These are phyloP conservation scores for Amiota minor DNA, from an alignment of 2,888 invertebrate species.

Conservation along the genomic window DNA sequence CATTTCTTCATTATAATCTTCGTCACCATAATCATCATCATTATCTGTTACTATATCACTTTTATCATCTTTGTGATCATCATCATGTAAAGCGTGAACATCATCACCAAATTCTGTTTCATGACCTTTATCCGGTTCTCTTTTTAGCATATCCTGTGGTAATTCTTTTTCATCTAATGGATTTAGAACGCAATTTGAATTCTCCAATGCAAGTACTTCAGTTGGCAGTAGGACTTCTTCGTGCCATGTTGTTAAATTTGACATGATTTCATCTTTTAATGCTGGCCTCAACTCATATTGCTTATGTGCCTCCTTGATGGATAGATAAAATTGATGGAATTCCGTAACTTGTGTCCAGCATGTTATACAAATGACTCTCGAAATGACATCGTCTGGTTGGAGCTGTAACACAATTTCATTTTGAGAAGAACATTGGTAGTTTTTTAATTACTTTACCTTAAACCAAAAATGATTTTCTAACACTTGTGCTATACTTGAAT, in stretches of 20 bases:
- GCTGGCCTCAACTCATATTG: conserved; percentile 52
- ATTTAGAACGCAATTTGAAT: conserved; percentile 32
- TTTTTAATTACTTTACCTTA: conserved; percentile 57
- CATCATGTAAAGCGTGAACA: too few relatives aligned
- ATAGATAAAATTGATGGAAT: conserved; percentile 69
- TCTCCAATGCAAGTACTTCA: conserved; percentile 51
- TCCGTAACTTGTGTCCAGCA: conserved; percentile 70
- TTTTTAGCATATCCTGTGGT: too few relatives aligned
- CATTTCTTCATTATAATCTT: too few relatives aligned
- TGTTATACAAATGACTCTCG: conserved; percentile 66
- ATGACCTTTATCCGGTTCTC: too few relatives aligned
- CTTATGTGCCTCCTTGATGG: conserved; percentile 67
- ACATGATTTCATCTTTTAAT: conserved; percentile 54
- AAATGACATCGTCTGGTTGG: conserved; percentile 60
- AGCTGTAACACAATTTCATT: conserved; percentile 49
- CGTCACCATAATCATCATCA: too few relatives aligned
- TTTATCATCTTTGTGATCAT: too few relatives aligned
- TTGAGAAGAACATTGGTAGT: too few relatives aligned
- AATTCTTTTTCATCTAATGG: too few relatives aligned
- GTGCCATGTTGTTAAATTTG: conserved; percentile 48
- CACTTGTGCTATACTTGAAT: conserved; percentile 61
- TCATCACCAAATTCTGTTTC: too few relatives aligned
- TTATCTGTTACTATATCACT: too few relatives aligned
- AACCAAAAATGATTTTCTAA: conserved; percentile 71
- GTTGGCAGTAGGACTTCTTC: conserved; percentile 56